Evolutionary conservation across 1,140 invertebrate genomes (phyloP).

Genomic region (Diorhabda sublineata): DNA sequence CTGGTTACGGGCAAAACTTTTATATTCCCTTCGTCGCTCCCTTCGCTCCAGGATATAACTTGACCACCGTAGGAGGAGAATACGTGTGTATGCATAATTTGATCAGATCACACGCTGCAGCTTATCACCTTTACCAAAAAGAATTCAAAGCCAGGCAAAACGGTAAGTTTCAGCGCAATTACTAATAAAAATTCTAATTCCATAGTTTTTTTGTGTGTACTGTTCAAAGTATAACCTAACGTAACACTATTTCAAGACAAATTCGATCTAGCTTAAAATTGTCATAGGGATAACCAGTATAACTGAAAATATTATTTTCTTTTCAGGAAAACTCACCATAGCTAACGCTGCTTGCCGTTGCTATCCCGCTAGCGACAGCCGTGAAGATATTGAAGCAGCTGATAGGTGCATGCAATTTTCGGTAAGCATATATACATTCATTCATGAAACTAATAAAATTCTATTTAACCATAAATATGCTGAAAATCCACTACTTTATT

Average conservation of each 20-base stretch:
- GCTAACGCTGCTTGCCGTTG: conserved; percentile 34
- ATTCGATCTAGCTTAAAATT: no score
- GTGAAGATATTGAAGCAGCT: conserved; percentile 32
- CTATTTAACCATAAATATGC: no score
- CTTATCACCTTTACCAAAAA: conserved; percentile 32
- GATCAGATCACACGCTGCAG: conserved; percentile 32
- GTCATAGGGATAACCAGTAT: no score
- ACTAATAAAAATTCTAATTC: no score
- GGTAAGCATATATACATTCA: conserved; percentile 39
- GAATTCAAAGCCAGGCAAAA: conserved; percentile 31
- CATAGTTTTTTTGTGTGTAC: no score
- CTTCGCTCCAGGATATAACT: conserved; percentile 38
- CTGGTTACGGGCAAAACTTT: conserved; percentile 29
- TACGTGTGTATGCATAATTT: conserved; percentile 35
- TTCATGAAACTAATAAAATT: no score
- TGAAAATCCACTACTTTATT: no score
- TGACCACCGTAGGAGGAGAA: conserved; percentile 34
- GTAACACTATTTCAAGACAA: no score
- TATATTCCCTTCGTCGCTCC: conserved; percentile 30
- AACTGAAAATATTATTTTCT: no score
- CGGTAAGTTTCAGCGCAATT: conserved; percentile 8
- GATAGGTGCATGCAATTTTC: conserved; percentile 49
- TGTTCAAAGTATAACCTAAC: no score
- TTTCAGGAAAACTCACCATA: conserved; percentile 49
- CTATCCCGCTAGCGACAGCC: conserved; percentile 19